phyloP scores from a whole-genome alignment of 2,888 invertebrate genomes.

The Brenthis daphne region DNA sequence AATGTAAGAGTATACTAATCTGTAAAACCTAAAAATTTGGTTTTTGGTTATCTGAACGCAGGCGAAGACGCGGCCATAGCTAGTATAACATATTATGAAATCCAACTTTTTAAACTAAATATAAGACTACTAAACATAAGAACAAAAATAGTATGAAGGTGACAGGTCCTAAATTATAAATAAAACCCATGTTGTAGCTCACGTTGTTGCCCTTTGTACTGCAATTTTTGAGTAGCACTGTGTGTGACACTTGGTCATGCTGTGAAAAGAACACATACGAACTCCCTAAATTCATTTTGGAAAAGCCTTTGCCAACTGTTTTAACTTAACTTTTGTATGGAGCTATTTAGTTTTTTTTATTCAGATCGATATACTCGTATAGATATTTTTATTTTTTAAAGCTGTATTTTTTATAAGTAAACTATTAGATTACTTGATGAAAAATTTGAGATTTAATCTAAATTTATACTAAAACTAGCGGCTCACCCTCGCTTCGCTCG shows the following conservation, averaged over 20 bases:
- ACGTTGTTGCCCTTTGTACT: conserved; percentile 51
- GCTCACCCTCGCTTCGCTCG: too few species aligned
- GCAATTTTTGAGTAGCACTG: conserved; percentile 55
- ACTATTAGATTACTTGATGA: neutral
- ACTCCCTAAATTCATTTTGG: conserved; percentile 24
- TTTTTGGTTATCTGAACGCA: too few species aligned
- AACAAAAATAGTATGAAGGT: conserved; percentile 26
- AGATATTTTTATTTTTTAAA: neutral
- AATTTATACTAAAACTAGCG: too few species aligned
- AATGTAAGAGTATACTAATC: too few species aligned
- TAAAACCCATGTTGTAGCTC: conserved; percentile 51
- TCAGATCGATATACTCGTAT: neutral
- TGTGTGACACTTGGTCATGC: conserved; percentile 48
- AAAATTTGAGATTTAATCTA: too few species aligned
- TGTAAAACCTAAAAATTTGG: too few species aligned
- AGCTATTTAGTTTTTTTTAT: too few species aligned
- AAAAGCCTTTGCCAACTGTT: neutral
- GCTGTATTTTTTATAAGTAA: neutral
- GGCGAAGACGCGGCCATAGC: too few species aligned
- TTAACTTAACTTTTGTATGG: too few species aligned
- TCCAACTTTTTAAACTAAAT: neutral
- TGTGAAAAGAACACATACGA: conserved; percentile 35
- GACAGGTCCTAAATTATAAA: conserved; percentile 43
- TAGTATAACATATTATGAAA: neutral
- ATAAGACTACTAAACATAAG: neutral